phyloP scores from a whole-genome alignment of 2,888 invertebrate species.

The Fragum fragum region DNA sequence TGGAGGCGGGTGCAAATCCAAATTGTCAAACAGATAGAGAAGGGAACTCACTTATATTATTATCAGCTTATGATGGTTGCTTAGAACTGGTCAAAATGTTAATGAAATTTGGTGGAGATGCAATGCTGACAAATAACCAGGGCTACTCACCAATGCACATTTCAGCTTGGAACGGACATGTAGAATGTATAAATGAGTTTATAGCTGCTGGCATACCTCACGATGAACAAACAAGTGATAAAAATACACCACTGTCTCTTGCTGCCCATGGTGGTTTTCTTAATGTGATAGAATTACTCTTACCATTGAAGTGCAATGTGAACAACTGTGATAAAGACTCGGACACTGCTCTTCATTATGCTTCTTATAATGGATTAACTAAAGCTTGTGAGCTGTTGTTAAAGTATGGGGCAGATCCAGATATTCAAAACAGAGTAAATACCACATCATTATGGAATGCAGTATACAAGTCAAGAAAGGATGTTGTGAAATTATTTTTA shows the following conservation, averaged over 20 bases:
- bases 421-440: slow-evolving; percentile 70
- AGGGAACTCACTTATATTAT: slow-evolving; percentile 72
- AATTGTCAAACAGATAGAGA: slow-evolving; percentile 63
- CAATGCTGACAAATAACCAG: slow-evolving; percentile 65
- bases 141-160: slow-evolving; percentile 81
- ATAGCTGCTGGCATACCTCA: slow-evolving; percentile 71
- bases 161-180: slow-evolving; percentile 82
- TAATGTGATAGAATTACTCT: slow-evolving; percentile 71
- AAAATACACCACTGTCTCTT: slow-evolving; percentile 81
- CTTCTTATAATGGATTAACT: slow-evolving; percentile 79
- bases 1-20: slow-evolving; percentile 76
- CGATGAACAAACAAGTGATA: slow-evolving; percentile 75
- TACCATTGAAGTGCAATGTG: slow-evolving; percentile 77
- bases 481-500: slow-evolving; percentile 74
- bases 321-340: slow-evolving; percentile 82
- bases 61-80: slow-evolving; percentile 76
- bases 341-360: slow-evolving; percentile 82
- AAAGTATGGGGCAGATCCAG: slow-evolving; percentile 79
- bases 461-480: slow-evolving; percentile 70
- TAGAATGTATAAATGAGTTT: slow-evolving; percentile 68
- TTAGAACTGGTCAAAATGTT: slow-evolving; percentile 69
- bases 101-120: slow-evolving; percentile 72
- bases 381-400: slow-evolving; percentile 72
- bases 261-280: slow-evolving; percentile 79
- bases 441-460: slow-evolving; percentile 83